Conservation (phyloP, 2,797 vertebrate species). For the Botia kubotai region DNA sequence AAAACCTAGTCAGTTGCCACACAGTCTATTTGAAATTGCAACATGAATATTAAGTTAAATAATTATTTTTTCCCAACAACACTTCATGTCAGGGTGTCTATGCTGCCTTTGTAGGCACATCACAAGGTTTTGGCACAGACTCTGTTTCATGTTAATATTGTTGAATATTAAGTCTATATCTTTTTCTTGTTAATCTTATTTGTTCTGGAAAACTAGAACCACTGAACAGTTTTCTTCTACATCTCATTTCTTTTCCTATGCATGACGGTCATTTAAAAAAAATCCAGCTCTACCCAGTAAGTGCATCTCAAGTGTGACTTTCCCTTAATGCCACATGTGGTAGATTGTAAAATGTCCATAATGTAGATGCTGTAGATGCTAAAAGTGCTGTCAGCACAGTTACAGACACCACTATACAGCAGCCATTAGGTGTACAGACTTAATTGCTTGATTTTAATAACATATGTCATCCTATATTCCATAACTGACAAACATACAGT, state of each 20-base stretch:
- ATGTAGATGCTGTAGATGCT: not conserved
- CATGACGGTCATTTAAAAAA: constrained; percentile 30
- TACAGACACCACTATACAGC: too few species aligned
- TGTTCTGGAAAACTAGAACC: not conserved
- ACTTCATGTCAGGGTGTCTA: too few species aligned
- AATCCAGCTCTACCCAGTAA: constrained; percentile 79
- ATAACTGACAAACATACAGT: not conserved
- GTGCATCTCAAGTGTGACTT: constrained; percentile 52
- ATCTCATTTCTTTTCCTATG: constrained; percentile 1
- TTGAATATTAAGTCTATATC: too few species aligned
- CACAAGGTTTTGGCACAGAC: too few species aligned
- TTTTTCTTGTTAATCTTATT: too few species aligned
- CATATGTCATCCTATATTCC: not conserved
- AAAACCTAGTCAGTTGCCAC: not conserved
- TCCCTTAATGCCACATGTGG: not conserved
- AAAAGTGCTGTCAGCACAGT: not conserved
- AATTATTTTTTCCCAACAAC: too few species aligned
- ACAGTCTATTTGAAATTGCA: too few species aligned
- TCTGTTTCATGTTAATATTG: not conserved
- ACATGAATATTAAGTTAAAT: too few species aligned
- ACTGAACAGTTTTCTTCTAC: not conserved
- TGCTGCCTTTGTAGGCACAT: too few species aligned
- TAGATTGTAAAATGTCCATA: not conserved
- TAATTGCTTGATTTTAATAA: not conserved
- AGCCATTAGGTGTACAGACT: not conserved